phyloP scores from a whole-genome alignment of 2,888 invertebrate genomes.

The Calliscelio sp. region DNA sequence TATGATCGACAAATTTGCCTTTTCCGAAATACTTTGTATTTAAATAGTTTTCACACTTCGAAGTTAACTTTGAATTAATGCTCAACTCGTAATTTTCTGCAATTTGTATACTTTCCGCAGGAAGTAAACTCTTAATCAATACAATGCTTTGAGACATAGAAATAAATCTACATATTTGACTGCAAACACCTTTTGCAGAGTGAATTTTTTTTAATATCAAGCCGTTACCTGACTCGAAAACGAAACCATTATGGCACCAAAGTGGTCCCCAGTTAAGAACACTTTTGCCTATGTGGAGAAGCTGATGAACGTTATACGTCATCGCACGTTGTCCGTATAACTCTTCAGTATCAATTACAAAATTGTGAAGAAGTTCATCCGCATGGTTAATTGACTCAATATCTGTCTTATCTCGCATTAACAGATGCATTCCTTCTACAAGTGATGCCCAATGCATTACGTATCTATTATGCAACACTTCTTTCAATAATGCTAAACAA shows the following conservation, averaged over 20 bases:
- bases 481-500: not conserved
- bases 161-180: not conserved
- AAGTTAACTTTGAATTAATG: conserved; percentile 1
- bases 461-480: not conserved
- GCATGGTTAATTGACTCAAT: too few species aligned
- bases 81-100: not conserved
- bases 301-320: conserved; percentile 9
- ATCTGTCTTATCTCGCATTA: not conserved
- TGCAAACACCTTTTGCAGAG: not conserved
- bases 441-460: conserved; percentile 1
- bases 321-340: not conserved
- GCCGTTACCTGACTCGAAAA: conserved; percentile 1
- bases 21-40: conserved; percentile 14
- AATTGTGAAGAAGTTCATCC: not conserved
- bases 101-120: not conserved
- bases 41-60: not conserved
- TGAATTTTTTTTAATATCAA: not conserved
- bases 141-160: not conserved
- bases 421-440: not conserved
- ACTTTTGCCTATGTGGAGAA: not conserved
- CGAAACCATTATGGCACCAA: not conserved
- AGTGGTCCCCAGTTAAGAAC: conserved; percentile 16
- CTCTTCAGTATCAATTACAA: not conserved
- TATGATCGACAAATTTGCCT: not conserved
- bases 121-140: not conserved